These are phyloP conservation scores for Plagodis pulveraria DNA, from an alignment of 2,888 invertebrate species.

Conservation along the genomic window DNA sequence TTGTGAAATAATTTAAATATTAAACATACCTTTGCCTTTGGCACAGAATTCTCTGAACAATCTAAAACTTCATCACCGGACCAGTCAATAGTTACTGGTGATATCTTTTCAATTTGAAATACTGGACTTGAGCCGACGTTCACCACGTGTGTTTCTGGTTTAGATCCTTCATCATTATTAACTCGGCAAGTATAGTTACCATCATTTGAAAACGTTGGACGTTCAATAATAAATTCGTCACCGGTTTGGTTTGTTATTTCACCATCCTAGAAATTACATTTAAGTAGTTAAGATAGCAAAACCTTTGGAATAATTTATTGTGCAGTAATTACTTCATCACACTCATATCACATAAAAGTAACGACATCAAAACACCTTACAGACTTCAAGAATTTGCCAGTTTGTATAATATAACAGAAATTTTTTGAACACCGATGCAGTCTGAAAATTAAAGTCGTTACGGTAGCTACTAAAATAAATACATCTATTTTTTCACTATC, in stretches of 20 bases:
- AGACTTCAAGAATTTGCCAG: too few species aligned
- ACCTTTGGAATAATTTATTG: too few species aligned
- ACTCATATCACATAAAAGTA: too few species aligned
- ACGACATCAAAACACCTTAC: too few species aligned
- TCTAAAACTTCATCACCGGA: slow-evolving; percentile 13
- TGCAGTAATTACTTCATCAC: too few species aligned
- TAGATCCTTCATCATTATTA: slow-evolving; percentile 27
- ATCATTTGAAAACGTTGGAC: slow-evolving; percentile 16
- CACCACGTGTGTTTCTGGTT: slow-evolving; percentile 29
- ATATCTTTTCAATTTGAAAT: slow-evolving; percentile 11
- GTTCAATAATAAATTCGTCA: slow-evolving; percentile 15
- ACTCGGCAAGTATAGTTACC: slow-evolving; percentile 38
- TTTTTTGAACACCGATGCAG: too few species aligned
- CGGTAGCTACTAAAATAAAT: too few species aligned
- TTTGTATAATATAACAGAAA: too few species aligned
- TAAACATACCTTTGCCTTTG: slow-evolving; percentile 21
- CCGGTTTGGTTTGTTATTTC: slow-evolving; percentile 7
- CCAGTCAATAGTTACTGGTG: slow-evolving; percentile 10
- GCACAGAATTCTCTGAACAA: slow-evolving; percentile 25
- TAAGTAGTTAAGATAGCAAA: not conserved
- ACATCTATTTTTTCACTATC: too few species aligned
- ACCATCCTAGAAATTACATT: slow-evolving; percentile 11
- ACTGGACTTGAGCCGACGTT: slow-evolving; percentile 27
- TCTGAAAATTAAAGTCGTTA: too few species aligned
- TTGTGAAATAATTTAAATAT: not conserved